These are phyloP conservation scores for Trochalopteron elliotii DNA, from an alignment of 2,113 vertebrate genomes.

Conservation along the genomic window DNA sequence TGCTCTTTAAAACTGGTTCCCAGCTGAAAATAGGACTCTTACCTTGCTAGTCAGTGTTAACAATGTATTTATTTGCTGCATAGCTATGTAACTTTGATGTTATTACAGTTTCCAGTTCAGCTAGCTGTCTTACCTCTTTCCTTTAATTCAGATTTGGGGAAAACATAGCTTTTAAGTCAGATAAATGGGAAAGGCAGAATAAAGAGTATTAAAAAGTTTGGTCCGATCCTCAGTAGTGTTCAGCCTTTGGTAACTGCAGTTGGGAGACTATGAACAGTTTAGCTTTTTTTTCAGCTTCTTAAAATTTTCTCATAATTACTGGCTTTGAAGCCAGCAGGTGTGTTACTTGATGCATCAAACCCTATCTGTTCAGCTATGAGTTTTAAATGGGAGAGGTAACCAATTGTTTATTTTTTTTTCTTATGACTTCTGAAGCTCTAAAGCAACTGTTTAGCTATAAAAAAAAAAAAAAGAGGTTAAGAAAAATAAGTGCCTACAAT, in stretches of 20 bases:
- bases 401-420: not conserved
- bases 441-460: not conserved
- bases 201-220: not conserved
- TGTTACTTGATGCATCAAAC: not conserved
- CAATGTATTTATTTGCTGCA: not conserved
- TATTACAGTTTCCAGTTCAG: not conserved
- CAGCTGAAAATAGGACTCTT: not conserved
- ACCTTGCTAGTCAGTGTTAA: not conserved
- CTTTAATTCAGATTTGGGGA: not conserved
- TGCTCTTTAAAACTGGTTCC: not conserved
- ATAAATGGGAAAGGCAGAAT: not conserved
- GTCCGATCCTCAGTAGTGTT: not conserved
- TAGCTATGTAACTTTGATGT: not conserved
- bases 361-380: not conserved
- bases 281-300: not conserved
- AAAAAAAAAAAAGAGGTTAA: not conserved
- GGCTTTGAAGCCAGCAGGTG: not conserved
- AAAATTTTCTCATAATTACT: not conserved
- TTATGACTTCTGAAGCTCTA: not conserved
- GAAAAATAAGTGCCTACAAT: not conserved
- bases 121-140: not conserved
- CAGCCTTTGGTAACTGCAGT: not conserved
- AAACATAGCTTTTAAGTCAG: not conserved
- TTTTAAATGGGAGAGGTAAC: not conserved
- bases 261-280: not conserved